Evolutionary conservation across 2,113 vertebrate species (phyloP), one percentile per base, ranked within the genome.

Genomic region (Mirounga angustirostris): DNA sequence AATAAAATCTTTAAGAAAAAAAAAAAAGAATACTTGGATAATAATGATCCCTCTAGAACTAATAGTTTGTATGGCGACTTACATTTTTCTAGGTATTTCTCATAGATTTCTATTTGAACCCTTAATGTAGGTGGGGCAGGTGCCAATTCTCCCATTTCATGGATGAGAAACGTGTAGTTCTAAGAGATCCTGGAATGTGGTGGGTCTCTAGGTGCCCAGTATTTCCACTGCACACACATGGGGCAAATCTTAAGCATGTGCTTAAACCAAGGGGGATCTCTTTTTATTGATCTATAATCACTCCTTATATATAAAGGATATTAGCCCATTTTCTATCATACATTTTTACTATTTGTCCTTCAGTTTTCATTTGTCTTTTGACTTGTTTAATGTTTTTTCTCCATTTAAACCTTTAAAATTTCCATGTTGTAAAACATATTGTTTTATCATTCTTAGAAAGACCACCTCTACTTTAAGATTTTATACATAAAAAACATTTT

Each of bases 401-500:
- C 65, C 18, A 50, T 12, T 46, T 40, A 80, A 93, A 46, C 3
- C 7, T 82, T 96, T 73, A 63, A 4, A 78, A 65, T 92, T 85
- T 92, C 43, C 65, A 63, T 21, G 4, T 73, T 54, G 40, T 67
- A 91, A 87, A 91, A 87, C 30, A 54, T 65, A 30, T 16, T 50
- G 4, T 79, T 90, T 82, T 63, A 58, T 84, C 26, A 84, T 76
- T 74, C n/a, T 92, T 92, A 92, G n/a, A 79, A 94, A 93, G 78
- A 61, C 26, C 33, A 71, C 13, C 7, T 89, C n/a, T 22, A 73
- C 56, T 61, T 95, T 74, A 79, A 67, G 54, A 74, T 84, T 79
- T 83, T 90, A 43, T n/a, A 43, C 26, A n/a, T 94, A 83, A 86
- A 95, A 96, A 81, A 79, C 83, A 78, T 76, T 83, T 36, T 36